Conservation (phyloP, 2,888 invertebrate genomes). For the Nephrotoma appendiculata region DNA sequence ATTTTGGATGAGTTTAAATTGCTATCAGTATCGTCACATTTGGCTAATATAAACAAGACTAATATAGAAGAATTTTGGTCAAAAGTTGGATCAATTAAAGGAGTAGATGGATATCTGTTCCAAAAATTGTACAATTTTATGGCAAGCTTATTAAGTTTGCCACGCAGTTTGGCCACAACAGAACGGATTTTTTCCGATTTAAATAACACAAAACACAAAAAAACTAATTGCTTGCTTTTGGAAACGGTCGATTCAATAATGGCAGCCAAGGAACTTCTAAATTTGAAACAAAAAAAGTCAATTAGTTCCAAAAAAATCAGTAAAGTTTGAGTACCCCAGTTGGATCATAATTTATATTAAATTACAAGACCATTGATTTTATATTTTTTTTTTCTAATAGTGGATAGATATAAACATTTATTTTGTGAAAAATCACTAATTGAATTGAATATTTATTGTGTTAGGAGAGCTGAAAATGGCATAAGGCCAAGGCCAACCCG, state of each 20-base stretch:
- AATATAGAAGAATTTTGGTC: too few relatives aligned
- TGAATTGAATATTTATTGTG: too few relatives aligned
- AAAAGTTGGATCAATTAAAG: too few relatives aligned
- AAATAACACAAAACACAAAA: background rate
- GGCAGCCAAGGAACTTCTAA: background rate
- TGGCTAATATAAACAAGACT: too few relatives aligned
- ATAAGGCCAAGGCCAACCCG: too few relatives aligned
- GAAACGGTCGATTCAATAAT: background rate
- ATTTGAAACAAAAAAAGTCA: background rate
- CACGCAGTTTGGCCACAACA: background rate
- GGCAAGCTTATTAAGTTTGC: background rate
- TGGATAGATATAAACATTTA: too few relatives aligned
- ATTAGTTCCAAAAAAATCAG: background rate
- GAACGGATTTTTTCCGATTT: background rate
- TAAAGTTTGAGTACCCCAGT: background rate
- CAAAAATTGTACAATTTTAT: background rate
- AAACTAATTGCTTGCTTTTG: background rate
- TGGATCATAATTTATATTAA: background rate
- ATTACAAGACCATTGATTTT: background rate
- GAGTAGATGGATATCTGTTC: background rate
- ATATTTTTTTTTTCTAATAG: too few relatives aligned
- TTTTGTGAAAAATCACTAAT: too few relatives aligned
- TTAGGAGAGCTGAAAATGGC: too few relatives aligned
- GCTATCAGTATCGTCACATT: too few relatives aligned
- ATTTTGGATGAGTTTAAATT: too few relatives aligned